Conservation (phyloP, 2,113 vertebrate species). For the Colistium nudipinnis region DNA sequence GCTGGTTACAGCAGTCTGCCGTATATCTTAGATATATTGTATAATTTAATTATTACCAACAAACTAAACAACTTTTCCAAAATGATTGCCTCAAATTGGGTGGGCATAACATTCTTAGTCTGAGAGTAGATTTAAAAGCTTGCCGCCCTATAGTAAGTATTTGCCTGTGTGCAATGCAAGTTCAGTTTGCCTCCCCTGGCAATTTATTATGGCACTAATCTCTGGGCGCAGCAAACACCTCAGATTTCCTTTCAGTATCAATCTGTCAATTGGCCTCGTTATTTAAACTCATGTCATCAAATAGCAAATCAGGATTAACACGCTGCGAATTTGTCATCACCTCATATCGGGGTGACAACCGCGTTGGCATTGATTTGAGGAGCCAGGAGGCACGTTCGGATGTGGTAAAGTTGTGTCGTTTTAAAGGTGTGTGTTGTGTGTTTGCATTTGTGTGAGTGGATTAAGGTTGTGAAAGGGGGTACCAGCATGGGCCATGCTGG, state of each 20-base stretch:
- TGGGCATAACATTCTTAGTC: too few relatives aligned
- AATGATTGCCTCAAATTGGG: too few relatives aligned
- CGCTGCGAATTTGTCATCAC: slow-evolving; percentile 47
- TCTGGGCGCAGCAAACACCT: slow-evolving; percentile 21
- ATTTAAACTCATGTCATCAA: slow-evolving; percentile 62
- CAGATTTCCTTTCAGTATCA: slow-evolving; percentile 45
- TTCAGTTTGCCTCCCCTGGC: slow-evolving; percentile 33
- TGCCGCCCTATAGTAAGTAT: too few relatives aligned
- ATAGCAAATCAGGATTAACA: slow-evolving; percentile 67
- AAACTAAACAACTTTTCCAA: too few relatives aligned
- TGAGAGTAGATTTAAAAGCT: too few relatives aligned
- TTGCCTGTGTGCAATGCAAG: slow-evolving; percentile 28
- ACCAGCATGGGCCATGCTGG: neutral
- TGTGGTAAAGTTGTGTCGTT: neutral
- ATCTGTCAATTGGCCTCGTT: slow-evolving; percentile 52
- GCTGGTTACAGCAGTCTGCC: too few relatives aligned
- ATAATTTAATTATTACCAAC: too few relatives aligned
- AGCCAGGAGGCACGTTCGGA: slow-evolving; percentile 11
- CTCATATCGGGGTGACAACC: slow-evolving; percentile 33
- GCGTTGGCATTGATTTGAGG: slow-evolving; percentile 12
- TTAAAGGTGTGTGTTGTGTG: slow-evolving; percentile 7
- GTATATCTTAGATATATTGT: too few relatives aligned
- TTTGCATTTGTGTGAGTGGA: neutral
- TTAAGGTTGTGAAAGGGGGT: too few relatives aligned
- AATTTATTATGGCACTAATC: slow-evolving; percentile 61